A percentile compares a stretch with the other conserved stretches of the same genome.
Conservation (phyloP, 2,797 vertebrate genomes). For the Tragelaphus eurycerus region DNA sequence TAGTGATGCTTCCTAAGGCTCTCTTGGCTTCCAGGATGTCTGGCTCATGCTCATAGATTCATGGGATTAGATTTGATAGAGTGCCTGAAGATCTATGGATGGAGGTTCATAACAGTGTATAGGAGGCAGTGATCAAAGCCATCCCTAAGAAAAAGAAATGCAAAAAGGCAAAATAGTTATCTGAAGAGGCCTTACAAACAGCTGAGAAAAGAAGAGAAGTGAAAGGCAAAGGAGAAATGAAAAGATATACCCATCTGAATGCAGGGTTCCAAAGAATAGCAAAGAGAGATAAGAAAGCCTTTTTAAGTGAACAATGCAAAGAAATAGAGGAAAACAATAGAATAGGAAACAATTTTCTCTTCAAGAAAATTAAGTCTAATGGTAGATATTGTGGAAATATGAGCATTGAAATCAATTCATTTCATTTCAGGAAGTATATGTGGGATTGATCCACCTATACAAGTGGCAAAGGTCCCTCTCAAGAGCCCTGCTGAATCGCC, state of each 20-base stretch:
- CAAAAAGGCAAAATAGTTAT: not conserved
- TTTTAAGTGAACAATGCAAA: not conserved
- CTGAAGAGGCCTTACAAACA: not conserved
- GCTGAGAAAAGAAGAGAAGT: not conserved
- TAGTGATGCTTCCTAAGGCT: not conserved
- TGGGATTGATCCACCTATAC: not conserved
- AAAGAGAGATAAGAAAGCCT: not conserved
- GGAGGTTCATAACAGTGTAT: not conserved
- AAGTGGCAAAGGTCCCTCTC: not conserved
- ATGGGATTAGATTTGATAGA: not conserved
- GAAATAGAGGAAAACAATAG: not conserved
- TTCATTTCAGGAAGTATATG: not conserved
- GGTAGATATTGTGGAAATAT: not conserved
- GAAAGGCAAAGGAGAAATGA: not conserved
- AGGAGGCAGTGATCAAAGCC: not conserved
- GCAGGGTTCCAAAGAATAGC: not conserved
- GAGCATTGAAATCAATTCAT: not conserved
- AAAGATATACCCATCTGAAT: not conserved
- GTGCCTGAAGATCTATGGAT: not conserved
- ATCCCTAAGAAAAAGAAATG: not conserved
- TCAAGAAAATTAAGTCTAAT: not conserved
- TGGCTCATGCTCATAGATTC: not conserved
- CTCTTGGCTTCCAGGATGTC: not conserved
- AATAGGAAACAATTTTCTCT: not conserved
- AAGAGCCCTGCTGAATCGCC: not conserved